A percentile compares a stretch with the other conserved stretches of the same genome.
Conservation (phyloP, 1,140 invertebrate genomes). For the Drosophila tristis region DNA sequence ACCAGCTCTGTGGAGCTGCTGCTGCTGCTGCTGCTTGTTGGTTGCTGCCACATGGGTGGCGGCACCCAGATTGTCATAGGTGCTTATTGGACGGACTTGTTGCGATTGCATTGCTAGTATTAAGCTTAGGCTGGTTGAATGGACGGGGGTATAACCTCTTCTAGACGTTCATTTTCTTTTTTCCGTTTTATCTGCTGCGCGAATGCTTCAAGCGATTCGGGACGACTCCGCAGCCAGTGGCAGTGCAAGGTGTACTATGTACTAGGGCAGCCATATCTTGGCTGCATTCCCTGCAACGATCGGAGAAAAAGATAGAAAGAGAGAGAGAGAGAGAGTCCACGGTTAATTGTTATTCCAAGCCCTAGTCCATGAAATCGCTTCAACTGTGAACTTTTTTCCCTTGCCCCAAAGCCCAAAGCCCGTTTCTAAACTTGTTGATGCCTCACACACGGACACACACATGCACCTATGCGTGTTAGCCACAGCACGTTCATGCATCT, state of each 20-base stretch:
- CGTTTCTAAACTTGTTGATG: conserved; percentile 19
- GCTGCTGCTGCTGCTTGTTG: conserved; percentile 21
- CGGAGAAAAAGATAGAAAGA: background rate
- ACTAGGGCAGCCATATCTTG: background rate
- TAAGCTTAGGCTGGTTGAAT: no score
- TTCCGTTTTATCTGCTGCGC: conserved; percentile 4
- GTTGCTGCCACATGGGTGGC: conserved; percentile 2
- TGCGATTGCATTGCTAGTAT: conserved; percentile 54
- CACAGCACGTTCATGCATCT: conserved; percentile 11
- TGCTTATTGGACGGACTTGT: conserved; percentile 73
- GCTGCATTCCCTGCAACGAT: conserved; percentile 13
- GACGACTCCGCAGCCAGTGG: background rate
- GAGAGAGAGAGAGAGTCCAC: background rate
- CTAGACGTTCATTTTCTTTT: conserved; percentile 2
- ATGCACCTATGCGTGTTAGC: background rate
- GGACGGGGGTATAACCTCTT: conserved; percentile 1
- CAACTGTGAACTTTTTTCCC: no score
- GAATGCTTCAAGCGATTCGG: conserved; percentile 3
- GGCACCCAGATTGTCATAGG: conserved; percentile 76
- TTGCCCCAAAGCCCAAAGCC: background rate
- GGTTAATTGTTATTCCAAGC: background rate
- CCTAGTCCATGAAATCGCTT: no score
- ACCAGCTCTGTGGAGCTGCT: background rate
- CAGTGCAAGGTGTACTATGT: background rate
- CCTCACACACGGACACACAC: conserved; percentile 11